These are phyloP conservation scores for Patagioenas fasciata DNA, from an alignment of 2,113 vertebrate species.

Conservation along the genomic window DNA sequence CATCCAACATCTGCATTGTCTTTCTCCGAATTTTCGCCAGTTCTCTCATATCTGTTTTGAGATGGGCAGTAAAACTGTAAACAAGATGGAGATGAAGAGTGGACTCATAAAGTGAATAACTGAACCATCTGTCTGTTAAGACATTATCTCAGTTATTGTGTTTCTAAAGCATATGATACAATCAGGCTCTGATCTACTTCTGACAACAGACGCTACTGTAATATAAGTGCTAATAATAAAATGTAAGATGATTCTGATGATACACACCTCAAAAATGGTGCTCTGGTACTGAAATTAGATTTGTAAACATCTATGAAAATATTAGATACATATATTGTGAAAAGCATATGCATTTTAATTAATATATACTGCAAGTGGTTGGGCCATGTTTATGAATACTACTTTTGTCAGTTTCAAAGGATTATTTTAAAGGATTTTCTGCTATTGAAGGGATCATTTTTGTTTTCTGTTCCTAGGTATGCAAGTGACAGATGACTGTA, in stretches of 20 bases:
- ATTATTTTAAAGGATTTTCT: not conserved
- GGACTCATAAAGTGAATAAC: not conserved
- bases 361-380: not conserved
- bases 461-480: not conserved
- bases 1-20: not conserved
- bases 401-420: not conserved
- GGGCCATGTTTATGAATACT: not conserved
- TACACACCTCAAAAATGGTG: not conserved
- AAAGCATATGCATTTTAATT: not conserved
- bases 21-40: not conserved
- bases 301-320: not conserved
- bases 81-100: not conserved
- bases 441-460: not conserved
- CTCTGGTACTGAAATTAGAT: not conserved
- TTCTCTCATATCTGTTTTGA: not conserved
- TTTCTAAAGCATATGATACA: not conserved
- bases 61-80: not conserved
- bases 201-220: fast-evolving
- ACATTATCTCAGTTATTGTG: not conserved
- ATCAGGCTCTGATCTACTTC: not conserved
- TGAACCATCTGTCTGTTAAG: not conserved
- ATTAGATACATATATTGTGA: not conserved
- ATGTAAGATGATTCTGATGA: not conserved
- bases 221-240: not conserved
- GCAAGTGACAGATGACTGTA: not conserved